These are phyloP conservation scores for Bothrops alternatus DNA, from an alignment of 2,797 vertebrate species.

Conservation along the genomic window DNA sequence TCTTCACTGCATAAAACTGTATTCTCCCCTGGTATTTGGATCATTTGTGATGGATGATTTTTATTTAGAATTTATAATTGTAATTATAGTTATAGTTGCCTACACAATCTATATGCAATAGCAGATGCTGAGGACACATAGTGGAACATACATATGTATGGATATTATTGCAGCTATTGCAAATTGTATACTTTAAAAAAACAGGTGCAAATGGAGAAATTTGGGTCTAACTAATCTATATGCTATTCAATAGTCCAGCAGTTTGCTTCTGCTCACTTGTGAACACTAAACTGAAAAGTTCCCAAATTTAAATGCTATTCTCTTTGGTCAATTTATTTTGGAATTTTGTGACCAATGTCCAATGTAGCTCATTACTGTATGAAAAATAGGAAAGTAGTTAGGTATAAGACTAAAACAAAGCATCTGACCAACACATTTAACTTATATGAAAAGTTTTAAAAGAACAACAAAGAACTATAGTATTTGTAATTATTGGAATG, in stretches of 20 bases:
- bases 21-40: background rate
- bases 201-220: background rate
- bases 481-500: background rate
- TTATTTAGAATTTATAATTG: background rate
- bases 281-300: background rate
- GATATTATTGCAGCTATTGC: background rate
- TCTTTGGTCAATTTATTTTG: background rate
- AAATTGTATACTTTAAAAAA: background rate
- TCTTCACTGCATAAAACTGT: background rate
- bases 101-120: background rate
- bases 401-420: background rate
- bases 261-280: background rate
- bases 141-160: background rate
- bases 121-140: background rate
- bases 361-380: background rate
- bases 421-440: background rate
- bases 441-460: background rate
- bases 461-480: background rate
- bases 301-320: background rate
- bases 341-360: background rate
- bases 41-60: background rate
- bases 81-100: background rate
- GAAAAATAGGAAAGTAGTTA: background rate
- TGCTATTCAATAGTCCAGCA: background rate
- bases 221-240: background rate